Conservation (phyloP, 2,797 vertebrate species). For the Pipistrellus pipistrellus region DNA sequence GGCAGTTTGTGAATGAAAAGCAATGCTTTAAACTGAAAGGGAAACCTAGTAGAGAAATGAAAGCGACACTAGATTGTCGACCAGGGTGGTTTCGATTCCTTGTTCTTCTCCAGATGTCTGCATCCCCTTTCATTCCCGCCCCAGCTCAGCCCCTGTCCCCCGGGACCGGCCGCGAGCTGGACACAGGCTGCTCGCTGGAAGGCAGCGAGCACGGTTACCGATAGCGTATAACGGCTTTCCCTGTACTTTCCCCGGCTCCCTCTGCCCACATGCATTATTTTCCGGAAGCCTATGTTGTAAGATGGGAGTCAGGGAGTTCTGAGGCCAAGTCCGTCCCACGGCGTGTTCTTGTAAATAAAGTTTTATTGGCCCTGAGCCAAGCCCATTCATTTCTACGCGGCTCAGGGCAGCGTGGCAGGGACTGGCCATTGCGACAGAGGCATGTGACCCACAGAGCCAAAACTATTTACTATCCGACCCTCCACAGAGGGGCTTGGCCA, state of each 20-base stretch:
- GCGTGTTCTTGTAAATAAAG: conserved; percentile 74
- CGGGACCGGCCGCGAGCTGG: accelerated
- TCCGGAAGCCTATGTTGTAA: conserved; percentile 74
- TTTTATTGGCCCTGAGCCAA: conserved; percentile 73
- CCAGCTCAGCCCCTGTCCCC: neutral
- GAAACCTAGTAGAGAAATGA: neutral
- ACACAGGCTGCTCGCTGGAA: neutral
- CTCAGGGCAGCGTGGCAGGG: neutral
- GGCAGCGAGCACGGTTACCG: accelerated
- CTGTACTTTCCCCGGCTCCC: conserved; percentile 45
- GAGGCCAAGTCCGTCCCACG: conserved; percentile 22
- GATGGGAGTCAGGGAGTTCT: neutral
- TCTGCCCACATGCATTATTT: conserved; percentile 38
- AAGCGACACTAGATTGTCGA: accelerated
- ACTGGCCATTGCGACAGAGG: conserved; percentile 30
- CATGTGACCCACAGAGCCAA: conserved; percentile 27
- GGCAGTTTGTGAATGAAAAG: neutral
- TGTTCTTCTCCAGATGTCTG: neutral
- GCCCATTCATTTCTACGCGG: neutral
- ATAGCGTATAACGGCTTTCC: neutral
- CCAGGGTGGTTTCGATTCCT: accelerated
- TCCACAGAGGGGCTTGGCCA: conserved; percentile 17
- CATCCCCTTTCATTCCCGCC: neutral
- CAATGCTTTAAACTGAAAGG: neutral
- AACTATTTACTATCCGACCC: conserved; percentile 73